Evolutionary conservation across 2,888 invertebrate species (phyloP).

Genomic region (Chymomyza caudatula): DNA sequence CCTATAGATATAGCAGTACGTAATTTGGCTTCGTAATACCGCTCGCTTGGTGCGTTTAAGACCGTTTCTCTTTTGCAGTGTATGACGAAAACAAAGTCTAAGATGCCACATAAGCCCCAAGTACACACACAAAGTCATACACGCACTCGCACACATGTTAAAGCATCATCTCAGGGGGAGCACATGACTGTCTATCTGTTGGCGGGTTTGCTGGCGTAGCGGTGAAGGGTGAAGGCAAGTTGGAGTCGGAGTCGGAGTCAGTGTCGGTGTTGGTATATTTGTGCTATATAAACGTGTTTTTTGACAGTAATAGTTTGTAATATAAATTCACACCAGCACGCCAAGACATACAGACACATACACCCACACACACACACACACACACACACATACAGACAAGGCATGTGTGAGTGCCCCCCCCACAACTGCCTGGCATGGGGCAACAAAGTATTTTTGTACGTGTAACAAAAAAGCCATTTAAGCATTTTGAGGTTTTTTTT

Average conservation of each 20-base stretch:
- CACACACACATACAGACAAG: not conserved
- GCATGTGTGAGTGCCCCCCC: conserved; percentile 5
- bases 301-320: conserved; percentile 74
- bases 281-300: conserved; percentile 73
- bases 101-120: not conserved
- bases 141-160: not conserved
- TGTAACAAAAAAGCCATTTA: conserved; percentile 73
- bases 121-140: not conserved
- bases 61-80: not conserved
- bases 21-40: too few species aligned
- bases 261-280: conserved; percentile 43
- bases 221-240: not conserved
- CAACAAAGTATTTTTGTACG: conserved; percentile 73
- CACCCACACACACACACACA: not conserved
- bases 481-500: conserved; percentile 62
- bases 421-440: conserved; percentile 26
- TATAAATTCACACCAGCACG: conserved; percentile 68
- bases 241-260: not conserved
- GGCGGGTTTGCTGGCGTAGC: not conserved
- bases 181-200: conserved; percentile 42
- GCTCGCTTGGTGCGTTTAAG: too few species aligned
- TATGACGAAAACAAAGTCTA: not conserved
- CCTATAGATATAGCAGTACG: too few species aligned
- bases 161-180: conserved; percentile 33
- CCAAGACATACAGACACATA: conserved; percentile 26